These are phyloP conservation scores for Campaea margaritaria DNA, from an alignment of 2,888 invertebrate genomes.

Conservation along the genomic window DNA sequence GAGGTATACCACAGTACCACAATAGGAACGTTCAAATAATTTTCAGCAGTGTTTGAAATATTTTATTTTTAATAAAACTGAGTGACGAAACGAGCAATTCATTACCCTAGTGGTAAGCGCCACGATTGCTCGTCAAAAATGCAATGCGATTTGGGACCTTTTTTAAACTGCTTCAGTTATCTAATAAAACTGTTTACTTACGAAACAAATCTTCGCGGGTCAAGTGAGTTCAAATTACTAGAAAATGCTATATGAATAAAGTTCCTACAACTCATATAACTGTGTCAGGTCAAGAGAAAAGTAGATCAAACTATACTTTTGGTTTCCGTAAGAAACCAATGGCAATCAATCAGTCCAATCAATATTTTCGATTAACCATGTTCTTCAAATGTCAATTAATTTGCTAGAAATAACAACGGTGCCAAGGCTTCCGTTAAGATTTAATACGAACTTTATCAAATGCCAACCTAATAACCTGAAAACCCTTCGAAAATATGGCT, in stretches of 20 bases:
- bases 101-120: no score
- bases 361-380: constrained; percentile 17
- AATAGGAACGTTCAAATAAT: no score
- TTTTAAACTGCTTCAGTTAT: no score
- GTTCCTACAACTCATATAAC: constrained; percentile 2
- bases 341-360: neutral
- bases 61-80: no score
- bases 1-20: no score
- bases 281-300: constrained; percentile 20
- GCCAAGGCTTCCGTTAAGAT: constrained; percentile 47
- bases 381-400: constrained; percentile 30
- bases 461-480: constrained; percentile 32
- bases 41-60: no score
- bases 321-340: no score
- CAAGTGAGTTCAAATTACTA: constrained; percentile 12
- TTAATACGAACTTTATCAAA: constrained; percentile 38
- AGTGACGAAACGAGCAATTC: no score
- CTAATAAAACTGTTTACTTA: no score
- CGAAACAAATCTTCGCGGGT: constrained; percentile 6
- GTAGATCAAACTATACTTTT: neutral
- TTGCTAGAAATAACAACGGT: constrained; percentile 38
- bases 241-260: constrained; percentile 6
- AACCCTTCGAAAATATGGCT: constrained; percentile 17
- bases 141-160: no score
- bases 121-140: no score